phyloP scores from a whole-genome alignment of 2,888 invertebrate species.

The Aleiodes alternator region DNA sequence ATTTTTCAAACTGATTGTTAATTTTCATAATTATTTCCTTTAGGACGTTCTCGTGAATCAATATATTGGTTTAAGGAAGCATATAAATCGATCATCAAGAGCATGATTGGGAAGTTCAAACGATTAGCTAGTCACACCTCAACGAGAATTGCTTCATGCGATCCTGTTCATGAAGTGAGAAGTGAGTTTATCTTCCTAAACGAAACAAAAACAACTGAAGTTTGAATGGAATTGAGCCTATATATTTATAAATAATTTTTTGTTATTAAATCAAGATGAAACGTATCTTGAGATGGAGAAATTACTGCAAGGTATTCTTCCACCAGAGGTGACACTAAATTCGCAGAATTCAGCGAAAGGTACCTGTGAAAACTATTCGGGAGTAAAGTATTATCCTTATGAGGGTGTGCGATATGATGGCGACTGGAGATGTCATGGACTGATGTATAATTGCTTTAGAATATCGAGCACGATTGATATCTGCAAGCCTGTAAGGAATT shows the following conservation, averaged over 20 bases:
- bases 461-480: not conserved
- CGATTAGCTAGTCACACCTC: not conserved
- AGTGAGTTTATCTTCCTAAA: too few species aligned
- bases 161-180: not conserved
- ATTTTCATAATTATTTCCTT: too few species aligned
- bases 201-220: too few species aligned
- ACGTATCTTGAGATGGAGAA: constrained; percentile 20
- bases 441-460: not conserved
- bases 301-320: constrained; percentile 9
- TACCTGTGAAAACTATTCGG: not conserved
- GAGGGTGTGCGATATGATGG: not conserved
- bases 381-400: not conserved
- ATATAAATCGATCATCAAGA: not conserved
- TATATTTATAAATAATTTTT: not conserved
- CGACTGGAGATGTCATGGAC: constrained; percentile 11
- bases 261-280: not conserved
- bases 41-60: too few species aligned
- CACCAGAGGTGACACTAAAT: not conserved
- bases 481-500: not conserved
- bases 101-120: not conserved
- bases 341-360: not conserved
- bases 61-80: not conserved
- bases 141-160: not conserved
- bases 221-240: too few species aligned
- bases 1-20: too few species aligned